These are phyloP conservation scores for Scytalopus superciliaris DNA, from an alignment of 2,113 vertebrate genomes.

Conservation along the genomic window DNA sequence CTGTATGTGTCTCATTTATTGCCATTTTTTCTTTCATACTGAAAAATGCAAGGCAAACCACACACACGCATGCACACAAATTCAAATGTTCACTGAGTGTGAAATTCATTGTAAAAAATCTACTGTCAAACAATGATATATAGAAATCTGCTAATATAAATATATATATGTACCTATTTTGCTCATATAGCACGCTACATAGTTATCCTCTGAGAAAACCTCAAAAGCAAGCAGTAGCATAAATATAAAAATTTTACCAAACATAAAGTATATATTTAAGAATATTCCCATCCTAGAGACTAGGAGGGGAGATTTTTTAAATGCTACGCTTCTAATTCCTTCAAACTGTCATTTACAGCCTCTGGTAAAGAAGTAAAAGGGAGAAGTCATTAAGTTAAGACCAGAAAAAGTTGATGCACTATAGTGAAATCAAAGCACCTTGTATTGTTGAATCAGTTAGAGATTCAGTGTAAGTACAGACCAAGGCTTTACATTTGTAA, in stretches of 20 bases:
- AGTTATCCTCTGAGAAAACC: not conserved
- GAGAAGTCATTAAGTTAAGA: slow-evolving; percentile 70
- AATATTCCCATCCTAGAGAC: slow-evolving; percentile 26
- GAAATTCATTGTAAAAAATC: slow-evolving; percentile 63
- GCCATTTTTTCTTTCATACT: slow-evolving; percentile 56
- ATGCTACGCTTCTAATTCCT: slow-evolving; percentile 44
- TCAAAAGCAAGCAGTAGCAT: not conserved
- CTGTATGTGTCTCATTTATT: slow-evolving; percentile 68
- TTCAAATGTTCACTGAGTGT: slow-evolving; percentile 55
- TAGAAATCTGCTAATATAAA: not conserved
- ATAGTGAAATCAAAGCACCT: slow-evolving; percentile 63
- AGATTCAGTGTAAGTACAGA: slow-evolving; percentile 47
- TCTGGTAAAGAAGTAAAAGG: slow-evolving; percentile 54
- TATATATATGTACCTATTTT: slow-evolving; percentile 23
- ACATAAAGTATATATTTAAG: not conserved
- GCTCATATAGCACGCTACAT: not conserved
- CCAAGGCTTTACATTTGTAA: slow-evolving; percentile 63
- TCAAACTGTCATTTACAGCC: slow-evolving; percentile 57
- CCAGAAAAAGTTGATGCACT: slow-evolving; percentile 61
- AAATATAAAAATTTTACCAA: not conserved
- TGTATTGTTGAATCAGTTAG: slow-evolving; percentile 65
- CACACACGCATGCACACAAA: not conserved
- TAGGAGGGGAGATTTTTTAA: slow-evolving; percentile 20
- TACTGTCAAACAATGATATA: slow-evolving; percentile 12
- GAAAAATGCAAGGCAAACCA: slow-evolving; percentile 53